Conservation (phyloP, 2,113 vertebrate species). For the Anolis sagrei region DNA sequence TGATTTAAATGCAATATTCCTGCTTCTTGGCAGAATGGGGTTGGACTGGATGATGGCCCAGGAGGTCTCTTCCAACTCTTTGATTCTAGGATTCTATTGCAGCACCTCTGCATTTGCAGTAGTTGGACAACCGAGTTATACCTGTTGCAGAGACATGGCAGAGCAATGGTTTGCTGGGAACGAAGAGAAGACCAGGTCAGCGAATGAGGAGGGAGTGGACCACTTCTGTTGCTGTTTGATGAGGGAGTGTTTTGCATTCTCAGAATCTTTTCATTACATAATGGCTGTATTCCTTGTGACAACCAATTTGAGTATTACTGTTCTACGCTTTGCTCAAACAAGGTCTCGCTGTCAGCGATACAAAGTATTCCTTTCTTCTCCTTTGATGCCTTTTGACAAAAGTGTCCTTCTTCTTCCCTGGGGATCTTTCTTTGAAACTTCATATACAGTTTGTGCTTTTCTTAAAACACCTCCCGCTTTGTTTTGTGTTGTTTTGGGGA, state of each 20-base stretch:
- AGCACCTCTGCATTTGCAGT: not conserved
- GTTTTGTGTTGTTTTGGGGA: slow-evolving; percentile 50
- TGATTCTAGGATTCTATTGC: too few species aligned
- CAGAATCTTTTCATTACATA: not conserved
- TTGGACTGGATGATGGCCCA: too few species aligned
- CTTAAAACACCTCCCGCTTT: slow-evolving; percentile 47
- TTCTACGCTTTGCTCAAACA: slow-evolving; percentile 33
- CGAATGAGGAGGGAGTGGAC: not conserved
- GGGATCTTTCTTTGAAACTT: not conserved
- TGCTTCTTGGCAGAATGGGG: too few species aligned
- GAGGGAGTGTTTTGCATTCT: not conserved
- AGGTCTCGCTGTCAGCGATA: slow-evolving; percentile 27
- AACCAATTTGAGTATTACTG: slow-evolving; percentile 5
- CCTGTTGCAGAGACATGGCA: not conserved
- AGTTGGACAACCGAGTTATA: not conserved
- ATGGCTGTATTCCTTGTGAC: not conserved
- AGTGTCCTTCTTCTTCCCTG: slow-evolving; percentile 29
- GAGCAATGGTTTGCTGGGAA: too few species aligned
- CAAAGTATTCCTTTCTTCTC: slow-evolving; percentile 42
- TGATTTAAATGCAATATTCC: too few species aligned
- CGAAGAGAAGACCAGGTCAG: not conserved
- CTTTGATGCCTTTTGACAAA: slow-evolving; percentile 32
- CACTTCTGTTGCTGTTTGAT: not conserved
- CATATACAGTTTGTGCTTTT: slow-evolving; percentile 45
- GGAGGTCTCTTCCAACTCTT: too few species aligned